Evolutionary conservation across 2,113 vertebrate species (phyloP).

Genomic region (Mobula birostris): DNA sequence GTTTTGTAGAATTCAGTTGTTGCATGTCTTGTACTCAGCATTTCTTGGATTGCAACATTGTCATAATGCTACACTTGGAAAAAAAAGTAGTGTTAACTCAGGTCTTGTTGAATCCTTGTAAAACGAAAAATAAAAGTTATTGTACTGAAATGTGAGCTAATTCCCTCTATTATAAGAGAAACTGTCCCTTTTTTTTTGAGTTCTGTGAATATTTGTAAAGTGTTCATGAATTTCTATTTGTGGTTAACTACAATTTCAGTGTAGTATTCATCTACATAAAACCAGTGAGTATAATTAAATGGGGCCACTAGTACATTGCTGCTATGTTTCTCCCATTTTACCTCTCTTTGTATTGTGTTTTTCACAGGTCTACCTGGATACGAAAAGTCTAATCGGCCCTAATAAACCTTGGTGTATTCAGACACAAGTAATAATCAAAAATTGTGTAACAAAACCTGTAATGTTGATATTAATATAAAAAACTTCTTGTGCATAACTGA

Average conservation of each 20-base stretch:
- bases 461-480: neutral
- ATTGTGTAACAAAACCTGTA: neutral
- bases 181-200: neutral
- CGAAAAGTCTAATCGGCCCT: neutral
- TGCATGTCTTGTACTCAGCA: neutral
- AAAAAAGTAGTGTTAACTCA: constrained; percentile 36
- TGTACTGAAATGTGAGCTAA: constrained; percentile 2
- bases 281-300: neutral
- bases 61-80: constrained; percentile 28
- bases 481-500: neutral
- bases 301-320: constrained; percentile 7
- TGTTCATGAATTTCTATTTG: neutral
- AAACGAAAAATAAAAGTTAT: constrained; percentile 19
- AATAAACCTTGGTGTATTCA: neutral
- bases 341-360: constrained; percentile 6
- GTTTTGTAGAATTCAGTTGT: neutral
- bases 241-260: neutral
- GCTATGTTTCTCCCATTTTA: neutral
- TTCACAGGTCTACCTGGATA: neutral
- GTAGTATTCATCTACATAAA: neutral
- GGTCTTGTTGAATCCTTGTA: constrained; percentile 34
- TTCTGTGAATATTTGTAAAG: constrained; percentile 18
- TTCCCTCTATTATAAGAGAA: neutral
- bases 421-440: neutral
- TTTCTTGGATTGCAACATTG: constrained; percentile 37